A percentile compares a stretch with the other conserved stretches of the same genome.
phyloP scores from a whole-genome alignment of 2,797 vertebrate genomes.

The Todus mexicanus region DNA sequence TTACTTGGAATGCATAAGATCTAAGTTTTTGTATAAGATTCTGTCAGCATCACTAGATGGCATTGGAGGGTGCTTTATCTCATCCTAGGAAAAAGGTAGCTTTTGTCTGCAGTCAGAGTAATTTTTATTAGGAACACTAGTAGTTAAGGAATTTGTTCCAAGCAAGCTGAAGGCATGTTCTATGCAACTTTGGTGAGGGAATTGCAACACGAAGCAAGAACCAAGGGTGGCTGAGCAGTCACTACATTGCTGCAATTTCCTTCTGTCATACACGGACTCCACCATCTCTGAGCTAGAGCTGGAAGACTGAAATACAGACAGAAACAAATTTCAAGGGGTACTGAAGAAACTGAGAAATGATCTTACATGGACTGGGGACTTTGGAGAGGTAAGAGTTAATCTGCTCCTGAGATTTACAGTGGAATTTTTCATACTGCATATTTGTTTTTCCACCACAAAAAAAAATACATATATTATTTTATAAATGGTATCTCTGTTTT shows the following conservation, averaged over 20 bases:
- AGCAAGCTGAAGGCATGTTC: background rate
- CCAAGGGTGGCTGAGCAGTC: background rate
- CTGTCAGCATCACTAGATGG: conserved; percentile 48
- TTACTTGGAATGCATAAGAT: background rate
- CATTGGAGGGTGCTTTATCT: conserved; percentile 42
- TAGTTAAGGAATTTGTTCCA: background rate
- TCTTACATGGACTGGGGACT: background rate
- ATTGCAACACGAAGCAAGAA: background rate
- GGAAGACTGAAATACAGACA: background rate
- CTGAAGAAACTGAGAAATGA: background rate
- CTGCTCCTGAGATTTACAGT: background rate
- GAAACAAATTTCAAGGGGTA: background rate
- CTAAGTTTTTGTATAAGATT: background rate
- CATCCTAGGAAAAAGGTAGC: background rate
- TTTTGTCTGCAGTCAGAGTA: background rate
- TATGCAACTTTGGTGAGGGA: background rate
- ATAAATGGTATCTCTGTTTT: background rate
- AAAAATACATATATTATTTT: background rate
- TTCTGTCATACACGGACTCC: background rate
- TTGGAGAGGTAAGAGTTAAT: conserved; percentile 3
- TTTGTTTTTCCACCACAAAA: background rate
- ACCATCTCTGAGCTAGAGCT: background rate
- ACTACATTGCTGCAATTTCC: background rate
- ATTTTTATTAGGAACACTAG: background rate
- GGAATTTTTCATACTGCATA: background rate